phyloP scores from a whole-genome alignment of 1,140 invertebrate genomes.

The Mercenaria mercenaria region DNA sequence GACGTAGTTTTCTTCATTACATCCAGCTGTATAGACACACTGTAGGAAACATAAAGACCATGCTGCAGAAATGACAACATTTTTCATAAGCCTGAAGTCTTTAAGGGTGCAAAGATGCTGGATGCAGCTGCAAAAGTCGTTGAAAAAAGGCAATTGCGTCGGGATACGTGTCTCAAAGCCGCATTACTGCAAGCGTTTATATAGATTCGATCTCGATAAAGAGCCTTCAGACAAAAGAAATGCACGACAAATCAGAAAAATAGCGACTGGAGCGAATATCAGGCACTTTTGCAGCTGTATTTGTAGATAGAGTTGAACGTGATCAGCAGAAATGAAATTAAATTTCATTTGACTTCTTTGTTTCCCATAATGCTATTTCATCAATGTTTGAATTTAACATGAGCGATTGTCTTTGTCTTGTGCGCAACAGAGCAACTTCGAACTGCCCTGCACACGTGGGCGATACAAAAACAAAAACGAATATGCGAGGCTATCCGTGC shows the following conservation, averaged over 20 bases:
- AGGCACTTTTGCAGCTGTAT: slow-evolving; percentile 49
- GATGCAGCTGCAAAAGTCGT: slow-evolving; percentile 55
- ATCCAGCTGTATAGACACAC: slow-evolving; percentile 31
- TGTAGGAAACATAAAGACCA: slow-evolving; percentile 23
- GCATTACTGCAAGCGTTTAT: slow-evolving; percentile 34
- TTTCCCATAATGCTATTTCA: slow-evolving; percentile 45
- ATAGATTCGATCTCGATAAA: slow-evolving; percentile 61
- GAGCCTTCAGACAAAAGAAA: slow-evolving; percentile 44
- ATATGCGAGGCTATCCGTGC: slow-evolving; percentile 4
- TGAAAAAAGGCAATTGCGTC: slow-evolving; percentile 45
- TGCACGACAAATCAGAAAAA: slow-evolving; percentile 55
- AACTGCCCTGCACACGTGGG: slow-evolving; percentile 27
- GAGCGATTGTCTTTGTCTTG: slow-evolving; percentile 47
- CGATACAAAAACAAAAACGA: slow-evolving; percentile 32
- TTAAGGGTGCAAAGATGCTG: slow-evolving; percentile 51
- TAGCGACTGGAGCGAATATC: slow-evolving; percentile 16
- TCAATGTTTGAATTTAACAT: slow-evolving; percentile 42
- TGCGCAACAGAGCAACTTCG: slow-evolving; percentile 11
- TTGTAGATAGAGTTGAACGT: slow-evolving; percentile 50
- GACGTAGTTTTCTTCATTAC: slow-evolving; percentile 42
- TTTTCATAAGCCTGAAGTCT: slow-evolving; percentile 18
- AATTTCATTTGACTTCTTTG: slow-evolving; percentile 48
- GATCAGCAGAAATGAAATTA: slow-evolving; percentile 54
- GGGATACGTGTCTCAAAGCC: slow-evolving; percentile 39
- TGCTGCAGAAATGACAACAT: slow-evolving; percentile 25